Percentiles rank a stretch among this genome's conserved stretches.
phyloP scores from a whole-genome alignment of 2,888 invertebrate species.

The Panzeria rudis region DNA sequence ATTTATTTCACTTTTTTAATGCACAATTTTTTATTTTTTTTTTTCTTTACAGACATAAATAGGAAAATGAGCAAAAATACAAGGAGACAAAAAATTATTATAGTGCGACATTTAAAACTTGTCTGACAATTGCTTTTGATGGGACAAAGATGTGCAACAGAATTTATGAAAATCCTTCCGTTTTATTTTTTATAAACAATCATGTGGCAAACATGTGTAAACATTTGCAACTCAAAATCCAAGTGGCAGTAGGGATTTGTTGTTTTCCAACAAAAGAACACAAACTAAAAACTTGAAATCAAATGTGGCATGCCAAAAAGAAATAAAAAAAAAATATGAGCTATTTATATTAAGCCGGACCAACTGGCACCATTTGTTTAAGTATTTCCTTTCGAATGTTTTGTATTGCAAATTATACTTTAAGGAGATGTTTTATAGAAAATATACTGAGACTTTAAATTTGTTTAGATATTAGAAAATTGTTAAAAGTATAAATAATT shows the following conservation, averaged over 20 bases:
- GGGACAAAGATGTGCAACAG: constrained; percentile 21
- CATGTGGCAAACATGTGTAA: constrained; percentile 54
- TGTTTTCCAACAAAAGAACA: constrained; percentile 11
- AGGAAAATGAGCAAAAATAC: not conserved
- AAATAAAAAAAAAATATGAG: constrained; percentile 7
- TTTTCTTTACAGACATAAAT: not conserved
- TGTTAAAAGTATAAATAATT: too few relatives aligned
- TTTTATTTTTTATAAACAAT: constrained; percentile 33
- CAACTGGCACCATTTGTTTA: constrained; percentile 38
- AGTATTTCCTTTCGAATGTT: constrained; percentile 22
- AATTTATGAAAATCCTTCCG: constrained; percentile 41
- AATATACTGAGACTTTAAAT: not conserved
- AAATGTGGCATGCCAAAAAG: constrained; percentile 22
- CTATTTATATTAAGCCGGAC: constrained; percentile 22
- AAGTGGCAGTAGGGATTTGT: constrained; percentile 4
- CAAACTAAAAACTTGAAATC: not conserved
- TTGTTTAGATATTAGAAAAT: not conserved
- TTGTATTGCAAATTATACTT: not conserved
- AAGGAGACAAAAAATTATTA: not conserved
- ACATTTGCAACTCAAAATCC: constrained; percentile 20
- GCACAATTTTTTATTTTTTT: not conserved
- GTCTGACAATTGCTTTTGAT: constrained; percentile 24
- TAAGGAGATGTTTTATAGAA: not conserved
- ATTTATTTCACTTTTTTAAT: too few relatives aligned
- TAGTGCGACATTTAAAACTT: constrained; percentile 1